phyloP scores from a whole-genome alignment of 1,140 invertebrate species.

The Trichoplusia ni region DNA sequence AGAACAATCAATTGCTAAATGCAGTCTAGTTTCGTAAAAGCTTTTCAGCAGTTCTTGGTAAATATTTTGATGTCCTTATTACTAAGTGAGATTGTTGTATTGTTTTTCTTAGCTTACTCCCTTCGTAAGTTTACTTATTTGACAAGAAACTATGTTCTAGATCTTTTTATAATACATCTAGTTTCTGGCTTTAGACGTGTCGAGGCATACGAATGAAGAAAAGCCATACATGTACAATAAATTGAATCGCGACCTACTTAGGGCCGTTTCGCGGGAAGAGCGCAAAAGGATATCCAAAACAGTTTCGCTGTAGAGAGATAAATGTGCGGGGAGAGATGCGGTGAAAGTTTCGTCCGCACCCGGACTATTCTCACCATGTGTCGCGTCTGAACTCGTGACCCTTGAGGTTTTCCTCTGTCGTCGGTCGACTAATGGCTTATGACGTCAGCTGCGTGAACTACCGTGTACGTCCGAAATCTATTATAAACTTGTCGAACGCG shows the following conservation, averaged over 20 bases:
- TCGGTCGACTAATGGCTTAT: slow-evolving; percentile 50
- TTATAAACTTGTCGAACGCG: slow-evolving; percentile 50
- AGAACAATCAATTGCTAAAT: too few species aligned
- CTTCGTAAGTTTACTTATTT: too few species aligned
- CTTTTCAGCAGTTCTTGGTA: too few species aligned
- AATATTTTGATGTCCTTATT: too few species aligned
- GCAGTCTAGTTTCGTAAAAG: too few species aligned
- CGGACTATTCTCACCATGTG: slow-evolving; percentile 58
- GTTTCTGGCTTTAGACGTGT: not conserved
- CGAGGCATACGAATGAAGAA: not conserved
- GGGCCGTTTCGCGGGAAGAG: not conserved
- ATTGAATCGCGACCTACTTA: not conserved
- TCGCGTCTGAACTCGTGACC: slow-evolving; percentile 52
- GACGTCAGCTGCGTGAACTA: slow-evolving; percentile 46
- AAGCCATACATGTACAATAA: not conserved
- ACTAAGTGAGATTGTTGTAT: too few species aligned
- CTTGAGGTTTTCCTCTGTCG: slow-evolving; percentile 61
- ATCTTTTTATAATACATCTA: too few species aligned
- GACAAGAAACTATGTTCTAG: too few species aligned
- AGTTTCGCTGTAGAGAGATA: slow-evolving; percentile 55
- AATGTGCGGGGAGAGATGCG: slow-evolving; percentile 54
- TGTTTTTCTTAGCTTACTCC: too few species aligned
- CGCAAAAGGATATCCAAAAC: slow-evolving; percentile 43
- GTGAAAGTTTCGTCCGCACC: slow-evolving; percentile 51
- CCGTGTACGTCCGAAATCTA: slow-evolving; percentile 36